Percentiles rank a stretch among this genome's conserved stretches.
Conservation (phyloP, 2,888 invertebrate genomes). For the Meandrusa payeni region DNA sequence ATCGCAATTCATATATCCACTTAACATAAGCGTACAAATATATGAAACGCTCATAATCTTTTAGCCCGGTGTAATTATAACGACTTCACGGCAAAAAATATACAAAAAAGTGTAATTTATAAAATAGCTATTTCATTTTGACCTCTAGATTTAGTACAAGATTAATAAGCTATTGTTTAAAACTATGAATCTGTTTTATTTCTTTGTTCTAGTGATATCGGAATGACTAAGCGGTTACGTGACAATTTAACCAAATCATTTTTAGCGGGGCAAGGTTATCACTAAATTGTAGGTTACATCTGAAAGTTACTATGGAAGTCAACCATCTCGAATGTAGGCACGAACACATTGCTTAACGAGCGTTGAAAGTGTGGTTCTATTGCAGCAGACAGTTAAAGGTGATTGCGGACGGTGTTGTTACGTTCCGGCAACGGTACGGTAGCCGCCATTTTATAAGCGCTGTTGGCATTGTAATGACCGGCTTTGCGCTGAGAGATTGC, state of each 20-base stretch:
- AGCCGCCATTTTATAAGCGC: not conserved
- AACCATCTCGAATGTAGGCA: not conserved
- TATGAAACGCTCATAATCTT: too few relatives aligned
- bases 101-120: too few relatives aligned
- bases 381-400: slow-evolving; percentile 6
- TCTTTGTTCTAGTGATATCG: not conserved
- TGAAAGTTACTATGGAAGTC: slow-evolving; percentile 2
- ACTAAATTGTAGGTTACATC: too few relatives aligned
- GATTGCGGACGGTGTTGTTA: slow-evolving; percentile 8
- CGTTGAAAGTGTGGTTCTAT: slow-evolving; percentile 8
- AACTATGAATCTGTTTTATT: slow-evolving; percentile 1
- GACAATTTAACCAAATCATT: not conserved
- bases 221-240: not conserved
- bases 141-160: not conserved
- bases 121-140: not conserved
- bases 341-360: slow-evolving; percentile 7
- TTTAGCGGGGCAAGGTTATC: too few relatives aligned
- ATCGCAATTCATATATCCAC: too few relatives aligned
- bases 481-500: not conserved
- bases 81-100: too few relatives aligned
- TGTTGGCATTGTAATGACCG: not conserved
- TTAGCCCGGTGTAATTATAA: too few relatives aligned
- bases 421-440: slow-evolving; percentile 2
- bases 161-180: slow-evolving; percentile 5
- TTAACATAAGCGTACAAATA: too few relatives aligned